Conservation (phyloP, 2,888 invertebrate species). For the Rhabditoides inermis region DNA sequence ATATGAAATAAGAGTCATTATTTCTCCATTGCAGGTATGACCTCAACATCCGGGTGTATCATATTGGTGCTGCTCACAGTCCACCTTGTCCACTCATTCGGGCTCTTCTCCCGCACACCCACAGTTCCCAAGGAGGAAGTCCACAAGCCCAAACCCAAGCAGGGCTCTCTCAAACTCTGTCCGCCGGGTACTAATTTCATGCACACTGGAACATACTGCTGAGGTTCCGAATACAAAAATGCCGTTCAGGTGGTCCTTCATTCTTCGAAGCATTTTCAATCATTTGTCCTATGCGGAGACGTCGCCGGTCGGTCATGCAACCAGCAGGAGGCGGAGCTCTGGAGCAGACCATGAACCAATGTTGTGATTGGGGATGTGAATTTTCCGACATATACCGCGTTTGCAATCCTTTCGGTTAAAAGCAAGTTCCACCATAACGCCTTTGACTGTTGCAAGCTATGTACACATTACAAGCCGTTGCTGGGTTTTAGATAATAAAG, state of each 20-base stretch:
- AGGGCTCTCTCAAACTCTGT: constrained; percentile 29
- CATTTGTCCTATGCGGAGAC: constrained; percentile 30
- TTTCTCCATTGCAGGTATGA: too few species aligned
- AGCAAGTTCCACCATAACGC: background rate
- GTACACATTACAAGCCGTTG: constrained; percentile 9
- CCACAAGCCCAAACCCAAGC: constrained; percentile 12
- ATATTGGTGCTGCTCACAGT: constrained; percentile 16
- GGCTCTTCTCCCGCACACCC: constrained; percentile 17
- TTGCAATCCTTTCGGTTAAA: constrained; percentile 25
- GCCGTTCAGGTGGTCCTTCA: constrained; percentile 24
- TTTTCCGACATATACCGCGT: constrained; percentile 26
- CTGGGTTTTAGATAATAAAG: constrained; percentile 22
- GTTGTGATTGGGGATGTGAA: constrained; percentile 28
- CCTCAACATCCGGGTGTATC: constrained; percentile 18
- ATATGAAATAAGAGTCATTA: too few species aligned
- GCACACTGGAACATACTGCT: background rate
- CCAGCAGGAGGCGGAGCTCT: constrained; percentile 5
- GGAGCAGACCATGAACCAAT: constrained; percentile 16
- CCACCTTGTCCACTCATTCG: constrained; percentile 14
- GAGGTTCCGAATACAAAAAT: background rate
- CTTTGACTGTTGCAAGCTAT: background rate
- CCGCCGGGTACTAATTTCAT: constrained; percentile 22
- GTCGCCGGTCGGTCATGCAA: constrained; percentile 6
- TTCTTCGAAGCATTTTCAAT: constrained; percentile 31
- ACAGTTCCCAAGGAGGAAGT: constrained; percentile 14